A percentile compares a stretch with the other conserved stretches of the same genome.
phyloP scores from a whole-genome alignment of 2,113 vertebrate species.

The Pangasianodon gigas region DNA sequence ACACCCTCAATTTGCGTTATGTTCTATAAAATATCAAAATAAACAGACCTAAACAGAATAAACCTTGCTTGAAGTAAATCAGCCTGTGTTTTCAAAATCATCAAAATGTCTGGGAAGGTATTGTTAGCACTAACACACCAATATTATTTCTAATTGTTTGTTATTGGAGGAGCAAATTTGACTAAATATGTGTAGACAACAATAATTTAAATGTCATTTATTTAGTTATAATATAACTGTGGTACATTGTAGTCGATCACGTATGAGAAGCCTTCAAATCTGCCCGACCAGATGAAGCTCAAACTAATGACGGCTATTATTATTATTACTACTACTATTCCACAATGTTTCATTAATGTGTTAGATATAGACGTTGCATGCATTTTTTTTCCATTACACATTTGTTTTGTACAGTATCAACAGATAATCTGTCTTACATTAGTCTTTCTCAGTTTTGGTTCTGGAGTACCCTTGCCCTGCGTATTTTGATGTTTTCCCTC shows the following conservation, averaged over 20 bases:
- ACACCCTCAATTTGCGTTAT: conserved; percentile 24
- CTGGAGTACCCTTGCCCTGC: neutral
- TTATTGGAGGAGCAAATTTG: neutral
- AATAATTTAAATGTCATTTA: neutral
- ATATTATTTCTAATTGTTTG: neutral
- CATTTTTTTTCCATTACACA: neutral
- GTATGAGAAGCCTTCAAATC: neutral
- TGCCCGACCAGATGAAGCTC: neutral
- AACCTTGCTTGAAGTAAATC: neutral
- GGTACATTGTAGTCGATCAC: neutral
- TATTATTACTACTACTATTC: neutral
- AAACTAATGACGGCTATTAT: neutral
- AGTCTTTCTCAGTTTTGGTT: neutral
- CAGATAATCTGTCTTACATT: neutral
- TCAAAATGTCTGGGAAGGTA: neutral
- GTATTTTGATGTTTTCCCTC: neutral
- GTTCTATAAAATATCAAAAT: conserved; percentile 2
- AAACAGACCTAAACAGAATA: conserved; percentile 14
- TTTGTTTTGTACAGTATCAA: neutral
- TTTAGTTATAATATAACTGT: neutral
- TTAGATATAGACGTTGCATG: neutral
- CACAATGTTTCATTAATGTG: too few species aligned
- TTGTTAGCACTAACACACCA: neutral
- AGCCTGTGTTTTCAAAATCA: neutral
- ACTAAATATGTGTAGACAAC: too few species aligned